Conservation (phyloP, 2,888 invertebrate species). For the Callyntrura guangdongensis region DNA sequence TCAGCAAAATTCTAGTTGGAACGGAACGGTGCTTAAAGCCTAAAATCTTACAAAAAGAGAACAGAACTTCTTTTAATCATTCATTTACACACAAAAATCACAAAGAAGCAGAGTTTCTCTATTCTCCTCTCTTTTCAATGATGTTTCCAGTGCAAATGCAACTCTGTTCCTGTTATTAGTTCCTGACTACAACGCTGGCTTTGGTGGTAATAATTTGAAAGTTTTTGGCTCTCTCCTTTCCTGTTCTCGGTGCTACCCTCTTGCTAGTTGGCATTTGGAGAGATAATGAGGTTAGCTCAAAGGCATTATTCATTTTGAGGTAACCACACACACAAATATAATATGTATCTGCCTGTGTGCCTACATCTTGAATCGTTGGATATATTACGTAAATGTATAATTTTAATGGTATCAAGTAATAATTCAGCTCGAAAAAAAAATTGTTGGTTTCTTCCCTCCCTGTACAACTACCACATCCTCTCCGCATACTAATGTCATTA, state of each 20-base stretch:
- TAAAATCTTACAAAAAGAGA: background rate
- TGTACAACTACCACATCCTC: conserved; percentile 7
- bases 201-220: conserved; percentile 34
- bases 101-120: background rate
- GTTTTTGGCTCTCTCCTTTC: background rate
- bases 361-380: background rate
- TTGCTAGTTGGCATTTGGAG: conserved; percentile 27
- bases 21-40: background rate
- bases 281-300: conserved; percentile 64
- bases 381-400: conserved; percentile 11
- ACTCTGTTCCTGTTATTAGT: no score
- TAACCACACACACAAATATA: conserved; percentile 7
- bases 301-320: conserved; percentile 54
- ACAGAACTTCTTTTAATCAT: background rate
- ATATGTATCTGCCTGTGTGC: background rate
- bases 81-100: conserved; percentile 1
- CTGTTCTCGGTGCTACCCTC: background rate
- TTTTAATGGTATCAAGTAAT: conserved; percentile 4
- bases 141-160: background rate
- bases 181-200: background rate
- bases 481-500: background rate
- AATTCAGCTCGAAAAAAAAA: conserved; percentile 31
- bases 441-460: background rate
- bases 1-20: background rate
- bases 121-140: no score